Evolutionary conservation across 2,888 invertebrate species (phyloP), one percentile per base, ranked within the genome.

Genomic region (Encarsia formosa): DNA sequence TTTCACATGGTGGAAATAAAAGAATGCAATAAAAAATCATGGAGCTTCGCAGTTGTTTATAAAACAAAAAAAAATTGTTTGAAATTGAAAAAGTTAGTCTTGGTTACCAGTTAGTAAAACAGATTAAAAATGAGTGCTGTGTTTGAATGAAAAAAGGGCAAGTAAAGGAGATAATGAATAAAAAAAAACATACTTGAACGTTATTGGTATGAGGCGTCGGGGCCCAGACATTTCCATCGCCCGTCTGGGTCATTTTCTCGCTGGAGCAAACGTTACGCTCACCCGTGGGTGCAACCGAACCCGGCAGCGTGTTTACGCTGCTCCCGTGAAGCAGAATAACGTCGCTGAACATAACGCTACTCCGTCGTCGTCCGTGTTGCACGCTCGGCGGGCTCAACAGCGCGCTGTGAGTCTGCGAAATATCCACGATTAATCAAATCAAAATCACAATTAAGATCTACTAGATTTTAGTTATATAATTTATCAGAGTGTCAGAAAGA

Each of bases 321-420:
- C 75, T 71, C 19, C 83, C 83, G 67, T 90, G 89, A 26, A 89
- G 79, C 34, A 90, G 77, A 13, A 91, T 86, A 29, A 89, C 87
- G 68, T 91, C 90, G 67, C 88, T 90, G 76, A 91, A 91, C 89
- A 91, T 91, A 55, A 91, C 91, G 59, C 89, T 89, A 34, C 91
- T 90, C 45, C 89, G 79, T 16, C 91, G 81, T 16, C 86, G 79
- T n/a, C n/a, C n/a, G 54, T 69, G 71, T 59, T 85, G 83, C 50
- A 82, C 78, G 46, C 85, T 82, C 24, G 88, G 87, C 38, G 88
- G 88, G 60, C 87, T 87, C 45, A 89, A 76, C 44, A 88, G 78
- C 55, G 69, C 70, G 59, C 65, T 68, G 59, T 68, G 68, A 38
- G 68, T 64, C 70, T 70, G 60, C 15, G 20, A 32, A 20, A 59